Conservation (phyloP, 2,113 vertebrate species). For the Hydropotes inermis region DNA sequence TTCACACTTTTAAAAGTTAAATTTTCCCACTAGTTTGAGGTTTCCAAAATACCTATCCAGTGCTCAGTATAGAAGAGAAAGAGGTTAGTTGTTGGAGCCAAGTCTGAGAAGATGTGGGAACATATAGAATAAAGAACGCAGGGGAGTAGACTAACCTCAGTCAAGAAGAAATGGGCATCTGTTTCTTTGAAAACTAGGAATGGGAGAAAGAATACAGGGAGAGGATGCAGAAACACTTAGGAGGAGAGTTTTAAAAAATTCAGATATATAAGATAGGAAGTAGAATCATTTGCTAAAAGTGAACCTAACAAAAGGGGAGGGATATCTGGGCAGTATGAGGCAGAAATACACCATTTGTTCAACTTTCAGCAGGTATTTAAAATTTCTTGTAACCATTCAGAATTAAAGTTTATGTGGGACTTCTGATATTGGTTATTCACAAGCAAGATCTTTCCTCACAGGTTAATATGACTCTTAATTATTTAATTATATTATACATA, state of each 20-base stretch:
- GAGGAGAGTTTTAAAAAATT: not conserved
- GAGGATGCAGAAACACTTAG: not conserved
- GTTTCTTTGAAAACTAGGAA: not conserved
- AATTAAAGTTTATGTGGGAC: not conserved
- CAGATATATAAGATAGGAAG: not conserved
- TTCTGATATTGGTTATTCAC: constrained; percentile 34
- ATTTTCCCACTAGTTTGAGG: not conserved
- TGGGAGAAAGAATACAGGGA: not conserved
- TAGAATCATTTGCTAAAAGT: not conserved
- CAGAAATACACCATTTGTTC: not conserved
- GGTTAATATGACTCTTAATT: not conserved
- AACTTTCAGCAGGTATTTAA: not conserved
- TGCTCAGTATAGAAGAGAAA: not conserved
- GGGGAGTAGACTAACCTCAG: not conserved
- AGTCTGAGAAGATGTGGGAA: not conserved
- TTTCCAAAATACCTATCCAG: not conserved
- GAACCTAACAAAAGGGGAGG: not conserved
- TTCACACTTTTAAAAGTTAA: not conserved
- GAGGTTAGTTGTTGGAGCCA: not conserved
- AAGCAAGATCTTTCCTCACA: not conserved
- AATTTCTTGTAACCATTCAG: not conserved
- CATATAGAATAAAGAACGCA: not conserved
- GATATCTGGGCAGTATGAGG: not conserved
- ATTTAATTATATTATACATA: not conserved
- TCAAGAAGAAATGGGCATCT: not conserved